Conservation (phyloP, 2,797 vertebrate genomes). For the Buphagus erythrorhynchus region DNA sequence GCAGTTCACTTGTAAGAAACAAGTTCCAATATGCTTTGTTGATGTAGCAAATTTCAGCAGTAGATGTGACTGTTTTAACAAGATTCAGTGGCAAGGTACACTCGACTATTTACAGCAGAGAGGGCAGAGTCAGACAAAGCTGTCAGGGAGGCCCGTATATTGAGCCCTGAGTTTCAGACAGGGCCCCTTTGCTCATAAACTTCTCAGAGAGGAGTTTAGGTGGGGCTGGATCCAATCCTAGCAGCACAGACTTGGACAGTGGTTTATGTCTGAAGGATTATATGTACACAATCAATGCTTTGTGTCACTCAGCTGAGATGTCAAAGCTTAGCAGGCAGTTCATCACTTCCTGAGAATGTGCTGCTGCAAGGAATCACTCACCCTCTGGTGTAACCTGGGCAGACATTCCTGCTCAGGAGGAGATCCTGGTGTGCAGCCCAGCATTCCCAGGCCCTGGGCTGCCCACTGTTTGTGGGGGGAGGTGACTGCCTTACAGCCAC, state of each 20-base stretch:
- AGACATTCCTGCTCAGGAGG: not conserved
- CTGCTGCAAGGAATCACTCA: not conserved
- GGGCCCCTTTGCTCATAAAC: not conserved
- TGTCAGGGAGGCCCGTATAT: not conserved
- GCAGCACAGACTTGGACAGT: not conserved
- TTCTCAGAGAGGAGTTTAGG: not conserved
- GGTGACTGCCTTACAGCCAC: too few relatives aligned
- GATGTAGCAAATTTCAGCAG: not conserved
- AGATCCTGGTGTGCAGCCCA: not conserved
- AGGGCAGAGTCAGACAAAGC: not conserved
- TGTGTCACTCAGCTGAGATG: not conserved
- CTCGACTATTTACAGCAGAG: not conserved
- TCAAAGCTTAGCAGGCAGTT: not conserved
- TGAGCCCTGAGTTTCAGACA: not conserved
- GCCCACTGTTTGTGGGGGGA: not conserved
- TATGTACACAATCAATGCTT: not conserved
- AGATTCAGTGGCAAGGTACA: not conserved
- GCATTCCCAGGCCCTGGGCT: not conserved
- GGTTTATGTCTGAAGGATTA: not conserved
- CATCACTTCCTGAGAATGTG: not conserved
- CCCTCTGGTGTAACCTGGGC: not conserved
- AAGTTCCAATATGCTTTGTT: fast-evolving
- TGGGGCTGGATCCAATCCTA: not conserved
- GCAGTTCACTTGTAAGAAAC: not conserved
- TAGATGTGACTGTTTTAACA: not conserved